Base-by-base conservation (phyloP, 1,140 invertebrate genomes). In the Luehdorfia chinensis region DNA sequence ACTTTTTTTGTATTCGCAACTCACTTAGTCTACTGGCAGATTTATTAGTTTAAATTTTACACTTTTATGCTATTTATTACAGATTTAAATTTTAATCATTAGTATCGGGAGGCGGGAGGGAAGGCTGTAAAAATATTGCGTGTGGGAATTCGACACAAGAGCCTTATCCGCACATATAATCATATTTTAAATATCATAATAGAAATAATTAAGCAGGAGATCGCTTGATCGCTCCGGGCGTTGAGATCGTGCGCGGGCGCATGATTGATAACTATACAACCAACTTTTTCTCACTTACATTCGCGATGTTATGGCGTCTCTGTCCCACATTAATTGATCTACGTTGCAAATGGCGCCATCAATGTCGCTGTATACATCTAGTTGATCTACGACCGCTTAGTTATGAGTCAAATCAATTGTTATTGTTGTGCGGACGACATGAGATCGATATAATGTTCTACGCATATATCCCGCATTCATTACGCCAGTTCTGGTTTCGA, bases 131-230 rank as follows among this genome's bases (percentile, higher is more conserved):
- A n/a, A n/a, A n/a, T n/a, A n/a, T n/a, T n/a, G n/a, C n/a, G 62
- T 78, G 72, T 79, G 74, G 71, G 70, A 84, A 84, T 75, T 81
- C 57, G 66, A 71, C 41, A 70, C 59, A 57, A 55, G 55, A 58
- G 25, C 31, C 34, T 59, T 52, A 72, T 54, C 55, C 53, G 37
- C 50, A 31, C 41, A 59, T 61, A 71, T 72, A 63, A 75, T 72
- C 63, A 77, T 81, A 73, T 71, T 81, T 81, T 73, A 78, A 73
- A 83, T 81, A 83, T 83, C 70, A 85, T 84, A 85, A 84, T 85
- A 85, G 77, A 84, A 85, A 85, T 84, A 81, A 85, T 85, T 78
- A 85, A 74, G 74, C 65, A 41, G 50, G 68, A 76, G 69, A 84
- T 75, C 66, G 61, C 52, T 67, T 65, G 69, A 79, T 76, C 63